Conservation (phyloP, 2,888 invertebrate genomes). For the Rotaria macrura region DNA sequence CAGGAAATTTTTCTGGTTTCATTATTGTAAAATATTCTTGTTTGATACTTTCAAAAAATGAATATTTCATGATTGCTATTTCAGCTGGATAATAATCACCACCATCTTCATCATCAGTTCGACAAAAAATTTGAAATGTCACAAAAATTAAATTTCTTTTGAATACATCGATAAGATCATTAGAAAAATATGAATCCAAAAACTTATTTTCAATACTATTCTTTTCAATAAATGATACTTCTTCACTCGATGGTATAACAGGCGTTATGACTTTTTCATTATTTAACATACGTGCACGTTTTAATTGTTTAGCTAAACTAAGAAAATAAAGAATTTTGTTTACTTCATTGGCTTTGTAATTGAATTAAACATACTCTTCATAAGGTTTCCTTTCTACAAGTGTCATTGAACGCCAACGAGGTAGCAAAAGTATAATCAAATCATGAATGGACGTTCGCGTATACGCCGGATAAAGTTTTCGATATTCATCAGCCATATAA, state of each 20-base stretch:
- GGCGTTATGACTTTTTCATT: not conserved
- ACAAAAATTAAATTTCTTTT: constrained; percentile 5
- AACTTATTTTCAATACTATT: not conserved
- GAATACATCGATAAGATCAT: not conserved
- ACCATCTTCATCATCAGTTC: constrained; percentile 5
- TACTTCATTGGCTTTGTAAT: not conserved
- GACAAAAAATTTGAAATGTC: constrained; percentile 14
- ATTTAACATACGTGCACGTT: not conserved
- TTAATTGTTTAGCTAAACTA: constrained; percentile 12
- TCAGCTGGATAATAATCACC: constrained; percentile 9
- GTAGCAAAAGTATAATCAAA: not conserved
- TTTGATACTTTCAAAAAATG: not conserved
- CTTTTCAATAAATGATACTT: not conserved
- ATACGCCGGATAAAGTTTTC: not conserved
- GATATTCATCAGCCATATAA: not conserved
- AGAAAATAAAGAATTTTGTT: not conserved
- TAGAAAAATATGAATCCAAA: not conserved
- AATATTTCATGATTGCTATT: not conserved
- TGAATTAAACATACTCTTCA: not conserved
- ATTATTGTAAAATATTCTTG: constrained; percentile 4
- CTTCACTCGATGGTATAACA: not conserved
- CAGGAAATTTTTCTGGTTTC: not conserved
- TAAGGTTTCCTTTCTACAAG: not conserved
- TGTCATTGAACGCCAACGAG: not conserved
- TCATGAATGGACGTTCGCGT: not conserved